phyloP scores from a whole-genome alignment of 2,888 invertebrate species.

The Pseudeuparius sepicola region DNA sequence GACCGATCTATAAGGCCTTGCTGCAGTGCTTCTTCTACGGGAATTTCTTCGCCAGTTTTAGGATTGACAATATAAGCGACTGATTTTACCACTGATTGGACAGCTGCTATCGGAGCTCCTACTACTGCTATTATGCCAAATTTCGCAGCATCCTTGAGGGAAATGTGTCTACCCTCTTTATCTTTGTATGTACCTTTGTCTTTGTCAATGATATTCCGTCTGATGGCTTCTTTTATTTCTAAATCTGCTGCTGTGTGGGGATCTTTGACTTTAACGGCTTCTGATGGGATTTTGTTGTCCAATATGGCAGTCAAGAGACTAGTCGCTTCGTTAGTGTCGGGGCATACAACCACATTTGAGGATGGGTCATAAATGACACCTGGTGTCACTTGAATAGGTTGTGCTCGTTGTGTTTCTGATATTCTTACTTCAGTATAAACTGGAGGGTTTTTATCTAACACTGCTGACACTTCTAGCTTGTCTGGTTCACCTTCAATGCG shows the following conservation, averaged over 20 bases:
- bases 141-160: slow-evolving; percentile 64
- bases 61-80: slow-evolving; percentile 53
- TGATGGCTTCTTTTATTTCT: slow-evolving; percentile 64
- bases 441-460: slow-evolving; percentile 40
- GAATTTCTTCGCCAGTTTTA: slow-evolving; percentile 66
- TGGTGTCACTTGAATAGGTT: slow-evolving; percentile 60
- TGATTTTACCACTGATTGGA: slow-evolving; percentile 55
- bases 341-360: slow-evolving; percentile 62
- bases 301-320: slow-evolving; percentile 68
- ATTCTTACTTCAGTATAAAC: slow-evolving; percentile 42
- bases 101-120: slow-evolving; percentile 65
- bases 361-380: slow-evolving; percentile 72
- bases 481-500: slow-evolving; percentile 62
- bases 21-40: slow-evolving; percentile 70
- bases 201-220: slow-evolving; percentile 63
- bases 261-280: slow-evolving; percentile 59
- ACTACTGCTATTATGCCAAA: slow-evolving; percentile 65
- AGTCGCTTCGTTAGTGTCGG: slow-evolving; percentile 58
- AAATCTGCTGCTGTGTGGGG: slow-evolving; percentile 58
- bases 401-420: slow-evolving; percentile 38
- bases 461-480: slow-evolving; percentile 57
- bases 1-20: slow-evolving; percentile 57
- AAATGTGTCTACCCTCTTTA: slow-evolving; percentile 53
- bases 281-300: slow-evolving; percentile 60
- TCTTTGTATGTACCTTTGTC: slow-evolving; percentile 59